Base-by-base conservation (phyloP, 2,113 vertebrate genomes). In the Mormyrus iriodes region DNA sequence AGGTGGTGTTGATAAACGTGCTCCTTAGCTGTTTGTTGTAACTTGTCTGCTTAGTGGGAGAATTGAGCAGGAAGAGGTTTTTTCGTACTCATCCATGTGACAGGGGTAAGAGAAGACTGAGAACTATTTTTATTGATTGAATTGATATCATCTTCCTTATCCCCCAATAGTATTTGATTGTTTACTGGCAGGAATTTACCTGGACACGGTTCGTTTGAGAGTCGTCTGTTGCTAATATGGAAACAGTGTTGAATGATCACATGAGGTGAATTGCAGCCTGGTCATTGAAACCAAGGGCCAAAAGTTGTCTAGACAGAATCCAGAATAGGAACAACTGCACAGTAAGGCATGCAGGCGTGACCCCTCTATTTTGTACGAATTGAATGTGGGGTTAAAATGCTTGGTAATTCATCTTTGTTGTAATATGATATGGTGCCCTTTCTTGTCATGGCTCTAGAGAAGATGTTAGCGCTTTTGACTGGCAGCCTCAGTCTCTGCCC, bases 401-500 rank as follows among this genome's bases (percentile, higher is more conserved):
- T 85, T 51, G 48, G 83, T 49, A 31, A 85, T 85, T 48, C 83
- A 51, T 85, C 83, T 85, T 24, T 48, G 8, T 51, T 85, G 83
- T 85, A 85, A 48, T 44, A 13, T 24, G 44, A 49, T 7, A 51
- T 49, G 46, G 21, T 85, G 19, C 83, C n/a, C 5, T 35, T 31
- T 76, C 35, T 21, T 27, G 69, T 76, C 8, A 19, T 49, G n/a
- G 44, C 42, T 51, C 48, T n/a, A 24, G n/a, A 51, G 44, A 49
- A 42, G 35, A 48, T 35, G 15, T 42, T 49, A 27, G 48, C 51
- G 48, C 83, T 85, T 48, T 51, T 84, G 9, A 84, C 2, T 84
- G 79, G 42, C 82, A 84, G 82, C 39, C 35, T 84, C 76, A 24
- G 76, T 51, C 83, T 85, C 49, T 31, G 85, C 85, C 85, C 39